Conservation (phyloP, 2,888 invertebrate genomes). For the Drosophila algonquin region DNA sequence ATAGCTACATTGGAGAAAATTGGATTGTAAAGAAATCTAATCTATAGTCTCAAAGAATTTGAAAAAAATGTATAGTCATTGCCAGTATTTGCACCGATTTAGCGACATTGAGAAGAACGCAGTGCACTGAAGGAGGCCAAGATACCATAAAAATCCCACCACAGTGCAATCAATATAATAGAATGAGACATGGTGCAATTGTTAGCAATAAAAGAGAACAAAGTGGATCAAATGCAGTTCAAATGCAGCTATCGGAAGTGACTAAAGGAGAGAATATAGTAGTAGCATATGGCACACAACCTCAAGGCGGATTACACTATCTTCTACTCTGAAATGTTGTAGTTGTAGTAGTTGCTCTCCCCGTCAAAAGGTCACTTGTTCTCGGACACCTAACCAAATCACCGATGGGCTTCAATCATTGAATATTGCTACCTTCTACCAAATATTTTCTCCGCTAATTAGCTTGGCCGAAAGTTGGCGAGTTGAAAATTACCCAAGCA, state of each 20-base stretch:
- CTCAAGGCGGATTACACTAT: background rate
- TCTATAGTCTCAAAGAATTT: too few species aligned
- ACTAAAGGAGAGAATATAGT: background rate
- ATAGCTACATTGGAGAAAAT: constrained; percentile 53
- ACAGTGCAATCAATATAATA: background rate
- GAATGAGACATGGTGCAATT: background rate
- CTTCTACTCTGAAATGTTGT: background rate
- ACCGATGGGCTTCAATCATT: constrained; percentile 23
- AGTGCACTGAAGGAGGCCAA: background rate
- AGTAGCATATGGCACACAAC: background rate
- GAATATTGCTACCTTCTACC: constrained; percentile 35
- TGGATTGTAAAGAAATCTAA: background rate
- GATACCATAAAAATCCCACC: background rate
- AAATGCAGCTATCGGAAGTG: background rate
- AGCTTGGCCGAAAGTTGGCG: constrained; percentile 65
- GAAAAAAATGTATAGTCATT: too few species aligned
- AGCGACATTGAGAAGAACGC: background rate
- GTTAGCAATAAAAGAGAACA: background rate
- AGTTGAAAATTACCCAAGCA: constrained; percentile 72
- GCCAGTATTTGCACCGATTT: background rate
- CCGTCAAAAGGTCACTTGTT: constrained; percentile 32
- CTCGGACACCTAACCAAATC: constrained; percentile 18
- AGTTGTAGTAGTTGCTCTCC: background rate
- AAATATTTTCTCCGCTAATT: constrained; percentile 63
- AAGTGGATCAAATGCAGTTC: background rate